Conservation (phyloP, 2,797 vertebrate species). For the Trematomus bernacchii region DNA sequence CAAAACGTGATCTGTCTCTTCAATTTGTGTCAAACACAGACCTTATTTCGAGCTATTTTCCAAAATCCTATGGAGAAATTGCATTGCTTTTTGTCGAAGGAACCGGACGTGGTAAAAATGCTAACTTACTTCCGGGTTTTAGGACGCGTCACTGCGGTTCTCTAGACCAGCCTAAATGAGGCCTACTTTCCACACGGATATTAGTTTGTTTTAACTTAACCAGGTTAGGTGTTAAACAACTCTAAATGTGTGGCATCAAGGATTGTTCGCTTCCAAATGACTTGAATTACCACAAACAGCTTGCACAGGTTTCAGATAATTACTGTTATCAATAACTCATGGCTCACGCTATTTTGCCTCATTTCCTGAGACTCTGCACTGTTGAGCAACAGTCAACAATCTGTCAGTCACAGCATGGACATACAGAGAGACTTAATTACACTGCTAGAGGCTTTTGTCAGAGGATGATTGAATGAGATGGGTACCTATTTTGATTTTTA, state of each 20-base stretch:
- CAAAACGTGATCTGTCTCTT: too few species aligned
- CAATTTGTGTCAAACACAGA: too few species aligned
- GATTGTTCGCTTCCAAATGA: conserved; percentile 18
- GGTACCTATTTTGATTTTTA: conserved; percentile 19
- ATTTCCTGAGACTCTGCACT: conserved; percentile 50
- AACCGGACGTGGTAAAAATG: too few species aligned
- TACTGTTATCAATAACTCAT: conserved; percentile 50
- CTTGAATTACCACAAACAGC: conserved; percentile 40
- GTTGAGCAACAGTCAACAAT: conserved; percentile 51
- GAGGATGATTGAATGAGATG: conserved; percentile 16
- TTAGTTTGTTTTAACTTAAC: too few species aligned
- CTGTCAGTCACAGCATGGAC: conserved; percentile 42
- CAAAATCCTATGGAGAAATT: too few species aligned
- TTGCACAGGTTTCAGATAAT: conserved; percentile 50
- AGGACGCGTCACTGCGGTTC: too few species aligned
- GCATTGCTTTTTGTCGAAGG: too few species aligned
- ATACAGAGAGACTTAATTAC: conserved; percentile 45
- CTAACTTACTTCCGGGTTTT: too few species aligned
- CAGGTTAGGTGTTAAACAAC: too few species aligned
- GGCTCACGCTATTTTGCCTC: conserved; percentile 44
- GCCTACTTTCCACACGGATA: too few species aligned
- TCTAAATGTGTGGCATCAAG: neutral
- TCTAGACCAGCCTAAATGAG: neutral
- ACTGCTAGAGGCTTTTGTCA: conserved; percentile 27
- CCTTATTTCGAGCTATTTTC: too few species aligned